Evolutionary conservation across 2,797 vertebrate species (phyloP).

Genomic region (Antennarius maculatus): DNA sequence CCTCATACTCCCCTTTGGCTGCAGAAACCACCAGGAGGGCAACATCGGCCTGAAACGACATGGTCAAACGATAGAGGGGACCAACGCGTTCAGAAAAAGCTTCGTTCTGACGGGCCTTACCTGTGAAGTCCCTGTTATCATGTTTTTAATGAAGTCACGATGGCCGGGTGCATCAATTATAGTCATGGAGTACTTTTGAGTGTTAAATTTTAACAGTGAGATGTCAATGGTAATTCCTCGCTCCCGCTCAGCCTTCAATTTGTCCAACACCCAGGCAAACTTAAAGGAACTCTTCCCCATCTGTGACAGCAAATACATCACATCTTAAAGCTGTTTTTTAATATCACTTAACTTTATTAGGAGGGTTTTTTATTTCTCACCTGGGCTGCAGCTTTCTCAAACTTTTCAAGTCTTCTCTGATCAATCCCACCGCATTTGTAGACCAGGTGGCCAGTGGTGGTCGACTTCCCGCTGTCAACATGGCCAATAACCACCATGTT

Average conservation of each 20-base stretch:
- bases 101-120: neutral
- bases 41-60: constrained; percentile 80
- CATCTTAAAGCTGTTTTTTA: fast-evolving
- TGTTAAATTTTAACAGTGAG: constrained; percentile 84
- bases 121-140: constrained; percentile 88
- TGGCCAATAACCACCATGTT: constrained; percentile 86
- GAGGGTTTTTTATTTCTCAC: constrained; percentile 37
- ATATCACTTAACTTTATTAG: fast-evolving
- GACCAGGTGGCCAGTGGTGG: constrained; percentile 85
- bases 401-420: constrained; percentile 82
- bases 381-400: constrained; percentile 83
- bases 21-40: constrained; percentile 85
- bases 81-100: fast-evolving
- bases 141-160: constrained; percentile 88
- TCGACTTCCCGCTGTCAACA: constrained; percentile 88
- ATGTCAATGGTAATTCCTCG: constrained; percentile 86
- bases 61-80: neutral
- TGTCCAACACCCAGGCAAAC: constrained; percentile 86
- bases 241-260: constrained; percentile 84
- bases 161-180: constrained; percentile 86
- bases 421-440: constrained; percentile 87
- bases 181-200: constrained; percentile 83
- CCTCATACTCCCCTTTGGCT: constrained; percentile 85
- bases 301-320: constrained; percentile 34
- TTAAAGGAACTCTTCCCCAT: constrained; percentile 87